Conservation (phyloP, 2,888 invertebrate species). For the Cartodere bifasciata region DNA sequence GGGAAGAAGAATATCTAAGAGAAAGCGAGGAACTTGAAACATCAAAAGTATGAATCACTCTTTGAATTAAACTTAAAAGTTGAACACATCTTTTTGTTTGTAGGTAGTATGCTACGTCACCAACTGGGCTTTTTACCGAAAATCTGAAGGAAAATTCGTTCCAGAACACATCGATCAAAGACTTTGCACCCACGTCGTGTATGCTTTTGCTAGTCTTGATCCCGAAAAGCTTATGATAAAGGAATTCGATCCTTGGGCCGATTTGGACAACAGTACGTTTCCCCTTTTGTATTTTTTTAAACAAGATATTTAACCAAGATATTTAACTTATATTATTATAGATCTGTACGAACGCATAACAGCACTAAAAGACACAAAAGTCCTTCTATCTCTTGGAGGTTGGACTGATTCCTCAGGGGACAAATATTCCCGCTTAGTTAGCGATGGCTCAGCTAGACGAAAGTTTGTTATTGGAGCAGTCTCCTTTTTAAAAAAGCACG, state of each 20-base stretch:
- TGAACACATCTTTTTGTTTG: no score
- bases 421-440: slow-evolving; percentile 71
- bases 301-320: not conserved
- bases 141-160: slow-evolving; percentile 70
- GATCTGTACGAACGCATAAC: slow-evolving; percentile 71
- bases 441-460: slow-evolving; percentile 49
- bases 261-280: slow-evolving; percentile 66
- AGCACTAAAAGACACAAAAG: slow-evolving; percentile 49
- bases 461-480: slow-evolving; percentile 59
- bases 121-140: slow-evolving; percentile 80
- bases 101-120: slow-evolving; percentile 66
- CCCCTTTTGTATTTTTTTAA: not conserved
- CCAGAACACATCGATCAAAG: slow-evolving; percentile 72
- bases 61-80: no score
- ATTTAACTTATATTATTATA: slow-evolving; percentile 27
- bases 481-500: slow-evolving; percentile 57
- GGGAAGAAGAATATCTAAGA: slow-evolving; percentile 1
- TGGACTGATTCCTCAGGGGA: slow-evolving; percentile 89
- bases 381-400: slow-evolving; percentile 79
- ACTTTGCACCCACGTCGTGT: slow-evolving; percentile 79
- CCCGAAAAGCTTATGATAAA: slow-evolving; percentile 64
- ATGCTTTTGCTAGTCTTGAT: slow-evolving; percentile 80
- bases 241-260: slow-evolving; percentile 79
- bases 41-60: slow-evolving; percentile 16
- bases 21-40: slow-evolving; percentile 11